Evolutionary conservation across 2,888 invertebrate species (phyloP), one percentile per base, ranked within the genome.

Genomic region (Synanthedon vespiformis): DNA sequence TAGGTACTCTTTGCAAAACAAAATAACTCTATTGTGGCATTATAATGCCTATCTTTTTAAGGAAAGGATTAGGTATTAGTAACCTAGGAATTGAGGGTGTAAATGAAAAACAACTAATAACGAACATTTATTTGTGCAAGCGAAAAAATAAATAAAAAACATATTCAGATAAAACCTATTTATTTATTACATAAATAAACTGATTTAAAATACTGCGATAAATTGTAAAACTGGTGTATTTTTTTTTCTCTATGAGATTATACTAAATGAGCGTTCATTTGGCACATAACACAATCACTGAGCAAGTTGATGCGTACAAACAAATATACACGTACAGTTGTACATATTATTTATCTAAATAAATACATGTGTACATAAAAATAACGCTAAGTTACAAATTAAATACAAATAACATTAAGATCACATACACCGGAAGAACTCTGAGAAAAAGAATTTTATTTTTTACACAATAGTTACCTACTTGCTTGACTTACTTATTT

Each of bases 181-280:
- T 58, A 57, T 58, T 56, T 55, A 13, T 16, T 2, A 16, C 18
- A 48, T 58, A 59, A 56, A 51, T 54, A 53, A 55, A 58, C 58
- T 54, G 57, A 13, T 49, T 40, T 49, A 34, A 48, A 48, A 14
- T 48, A 48, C 48, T 48, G 22, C 12, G 22, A 48, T 18, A 48
- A 14, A 48, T 16, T 48, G 16, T 12, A 13, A 44, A 44, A 44
- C 41, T 12, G 14, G 44, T 44, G 44, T 44, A 48, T 22, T 49
- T 47, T 50, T 34, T 34, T 34, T 41, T 55, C 57, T 57, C 55
- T 55, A 52, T 55, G 57, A 57, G 57, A 56, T 49, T 49, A 52
- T 53, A 50, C 50, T 50, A 54, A 54, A 56, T 57, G 56, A 57
- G 57, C 57, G 54, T 53, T 47, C 51, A 53, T 40, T 53, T 53